Conservation (phyloP, 2,888 invertebrate genomes). For the Drosophila affinis region DNA sequence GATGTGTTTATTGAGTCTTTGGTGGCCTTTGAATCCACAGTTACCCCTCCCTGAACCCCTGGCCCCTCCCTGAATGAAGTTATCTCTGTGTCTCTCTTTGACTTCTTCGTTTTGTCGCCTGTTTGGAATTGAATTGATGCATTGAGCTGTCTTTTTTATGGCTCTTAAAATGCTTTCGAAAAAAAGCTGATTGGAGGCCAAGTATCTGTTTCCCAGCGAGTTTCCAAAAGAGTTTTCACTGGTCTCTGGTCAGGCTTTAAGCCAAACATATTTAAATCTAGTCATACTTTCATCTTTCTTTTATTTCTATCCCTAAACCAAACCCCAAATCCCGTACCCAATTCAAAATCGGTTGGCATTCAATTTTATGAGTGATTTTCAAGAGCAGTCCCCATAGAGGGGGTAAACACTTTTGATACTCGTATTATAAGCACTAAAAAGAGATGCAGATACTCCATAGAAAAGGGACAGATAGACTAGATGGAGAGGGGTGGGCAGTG, state of each 20-base stretch:
- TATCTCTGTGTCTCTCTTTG: slow-evolving; percentile 29
- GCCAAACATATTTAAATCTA: not conserved
- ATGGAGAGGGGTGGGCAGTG: slow-evolving; percentile 1
- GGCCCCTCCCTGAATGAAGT: slow-evolving; percentile 38
- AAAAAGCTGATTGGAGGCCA: slow-evolving; percentile 37
- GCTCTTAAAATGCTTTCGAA: slow-evolving; percentile 44
- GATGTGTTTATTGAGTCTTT: slow-evolving; percentile 64
- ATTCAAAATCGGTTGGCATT: slow-evolving; percentile 33
- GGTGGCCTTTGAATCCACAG: slow-evolving; percentile 56
- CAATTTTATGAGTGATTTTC: slow-evolving; percentile 25
- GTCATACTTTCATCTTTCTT: not conserved
- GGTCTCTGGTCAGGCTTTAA: too few species aligned
- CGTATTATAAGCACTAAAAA: slow-evolving; percentile 41
- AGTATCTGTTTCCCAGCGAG: slow-evolving; percentile 1
- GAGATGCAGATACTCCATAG: slow-evolving; percentile 14
- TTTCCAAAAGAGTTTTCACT: not conserved
- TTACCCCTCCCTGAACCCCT: slow-evolving; percentile 8
- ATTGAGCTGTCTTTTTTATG: slow-evolving; percentile 62
- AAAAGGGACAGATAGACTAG: slow-evolving; percentile 5
- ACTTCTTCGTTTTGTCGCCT: slow-evolving; percentile 6
- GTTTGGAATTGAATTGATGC: slow-evolving; percentile 50
- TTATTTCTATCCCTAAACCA: not conserved
- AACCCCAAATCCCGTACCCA: not conserved
- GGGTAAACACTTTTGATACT: slow-evolving; percentile 60
- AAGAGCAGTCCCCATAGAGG: slow-evolving; percentile 13